Percentiles rank a stretch among this genome's conserved stretches.
Evolutionary conservation across 2,797 vertebrate species (phyloP).

Genomic region (Anableps anableps): DNA sequence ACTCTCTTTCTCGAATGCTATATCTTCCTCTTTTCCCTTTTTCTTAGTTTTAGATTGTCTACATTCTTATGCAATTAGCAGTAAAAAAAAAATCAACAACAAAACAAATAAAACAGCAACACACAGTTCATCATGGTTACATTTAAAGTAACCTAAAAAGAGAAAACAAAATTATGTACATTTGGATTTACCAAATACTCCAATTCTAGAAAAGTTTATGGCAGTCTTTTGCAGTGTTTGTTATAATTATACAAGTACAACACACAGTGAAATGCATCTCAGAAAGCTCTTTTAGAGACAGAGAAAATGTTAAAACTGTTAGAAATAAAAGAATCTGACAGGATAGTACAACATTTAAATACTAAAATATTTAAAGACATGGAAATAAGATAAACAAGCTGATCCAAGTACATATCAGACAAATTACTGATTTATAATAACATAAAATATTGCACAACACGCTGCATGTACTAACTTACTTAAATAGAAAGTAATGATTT

Average conservation of each 20-base stretch:
- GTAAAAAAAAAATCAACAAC: too few species aligned
- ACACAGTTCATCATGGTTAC: background rate
- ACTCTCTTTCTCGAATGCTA: background rate
- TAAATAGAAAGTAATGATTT: background rate
- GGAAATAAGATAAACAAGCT: background rate
- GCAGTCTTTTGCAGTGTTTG: background rate
- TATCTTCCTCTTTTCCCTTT: background rate
- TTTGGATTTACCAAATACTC: background rate
- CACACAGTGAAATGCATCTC: background rate
- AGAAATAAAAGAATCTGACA: background rate
- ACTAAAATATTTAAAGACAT: background rate
- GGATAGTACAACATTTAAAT: background rate
- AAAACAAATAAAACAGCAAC: too few species aligned
- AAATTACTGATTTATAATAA: background rate
- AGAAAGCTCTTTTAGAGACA: background rate
- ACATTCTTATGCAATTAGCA: background rate
- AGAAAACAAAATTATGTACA: background rate
- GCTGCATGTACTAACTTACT: background rate
- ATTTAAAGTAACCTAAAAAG: background rate
- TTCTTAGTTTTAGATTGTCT: background rate
- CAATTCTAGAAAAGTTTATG: background rate
- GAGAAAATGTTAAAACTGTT: background rate
- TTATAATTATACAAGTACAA: background rate
- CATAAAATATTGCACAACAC: background rate
- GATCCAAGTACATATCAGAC: background rate